These are phyloP conservation scores for Chamaea fasciata DNA, from an alignment of 2,113 vertebrate species.

Conservation along the genomic window DNA sequence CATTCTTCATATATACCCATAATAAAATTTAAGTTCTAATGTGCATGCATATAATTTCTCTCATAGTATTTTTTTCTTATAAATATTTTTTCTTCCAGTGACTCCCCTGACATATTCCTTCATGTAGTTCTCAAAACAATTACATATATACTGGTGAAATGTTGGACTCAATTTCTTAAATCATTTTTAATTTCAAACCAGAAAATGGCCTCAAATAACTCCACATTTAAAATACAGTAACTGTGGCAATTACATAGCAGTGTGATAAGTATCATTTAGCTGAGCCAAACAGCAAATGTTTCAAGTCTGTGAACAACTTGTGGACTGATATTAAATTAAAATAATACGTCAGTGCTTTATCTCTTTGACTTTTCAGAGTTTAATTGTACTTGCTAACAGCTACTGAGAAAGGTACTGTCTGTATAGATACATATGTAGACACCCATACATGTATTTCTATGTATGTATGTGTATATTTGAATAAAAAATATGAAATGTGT, in stretches of 20 bases:
- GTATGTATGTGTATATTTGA: too few species aligned
- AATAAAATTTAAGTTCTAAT: neutral
- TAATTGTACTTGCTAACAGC: conserved; percentile 15
- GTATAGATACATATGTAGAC: accelerated
- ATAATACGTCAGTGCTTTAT: conserved; percentile 12
- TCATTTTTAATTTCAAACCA: neutral
- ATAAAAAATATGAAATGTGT: neutral
- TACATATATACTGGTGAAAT: neutral
- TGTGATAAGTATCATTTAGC: conserved; percentile 17
- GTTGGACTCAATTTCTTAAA: neutral
- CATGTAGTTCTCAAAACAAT: neutral
- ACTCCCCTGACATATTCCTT: neutral
- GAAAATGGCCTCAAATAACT: neutral
- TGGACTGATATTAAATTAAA: conserved; percentile 49
- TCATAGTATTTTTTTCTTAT: neutral
- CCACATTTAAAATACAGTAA: neutral
- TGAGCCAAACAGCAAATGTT: conserved; percentile 48
- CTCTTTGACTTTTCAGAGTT: conserved; percentile 11
- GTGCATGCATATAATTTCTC: neutral
- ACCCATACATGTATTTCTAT: neutral
- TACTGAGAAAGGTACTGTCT: neutral
- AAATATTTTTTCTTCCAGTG: neutral
- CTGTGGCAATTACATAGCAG: neutral
- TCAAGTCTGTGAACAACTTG: conserved; percentile 41
- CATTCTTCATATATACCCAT: neutral